Evolutionary conservation across 1,140 invertebrate genomes (phyloP).

Genomic region (Stegodyphus dumicola): DNA sequence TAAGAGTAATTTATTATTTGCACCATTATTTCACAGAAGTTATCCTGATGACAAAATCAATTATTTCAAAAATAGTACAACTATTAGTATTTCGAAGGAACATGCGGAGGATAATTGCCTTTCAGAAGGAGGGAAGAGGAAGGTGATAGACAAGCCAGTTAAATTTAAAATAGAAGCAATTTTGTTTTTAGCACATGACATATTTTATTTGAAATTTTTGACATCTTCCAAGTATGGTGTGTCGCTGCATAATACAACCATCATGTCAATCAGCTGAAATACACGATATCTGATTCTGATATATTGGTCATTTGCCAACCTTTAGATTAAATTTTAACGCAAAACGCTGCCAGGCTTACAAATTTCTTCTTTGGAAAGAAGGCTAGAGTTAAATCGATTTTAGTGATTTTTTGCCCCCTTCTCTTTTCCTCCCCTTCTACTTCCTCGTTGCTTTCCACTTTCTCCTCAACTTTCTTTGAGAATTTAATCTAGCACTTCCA

Average conservation of each 20-base stretch:
- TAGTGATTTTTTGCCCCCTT: conserved; percentile 27
- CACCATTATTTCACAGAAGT: too few relatives aligned
- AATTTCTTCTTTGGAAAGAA: conserved; percentile 33
- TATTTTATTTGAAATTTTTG: too few relatives aligned
- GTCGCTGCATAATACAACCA: conserved; percentile 16
- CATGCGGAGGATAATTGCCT: too few relatives aligned
- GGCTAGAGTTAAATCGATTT: conserved; percentile 57
- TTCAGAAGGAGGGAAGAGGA: too few relatives aligned
- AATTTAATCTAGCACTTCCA: conserved; percentile 58
- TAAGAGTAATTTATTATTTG: too few relatives aligned
- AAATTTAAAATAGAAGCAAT: too few relatives aligned
- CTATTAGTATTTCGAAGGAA: too few relatives aligned
- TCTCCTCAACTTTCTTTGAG: conserved; percentile 45
- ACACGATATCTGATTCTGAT: conserved; percentile 46
- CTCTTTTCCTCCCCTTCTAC: neutral
- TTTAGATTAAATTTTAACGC: conserved; percentile 55
- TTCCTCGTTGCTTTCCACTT: conserved; percentile 36
- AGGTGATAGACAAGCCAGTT: too few relatives aligned
- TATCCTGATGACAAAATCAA: too few relatives aligned
- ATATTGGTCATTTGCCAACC: conserved; percentile 31
- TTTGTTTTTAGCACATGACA: too few relatives aligned
- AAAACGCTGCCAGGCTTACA: conserved; percentile 42
- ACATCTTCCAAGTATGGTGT: too few relatives aligned
- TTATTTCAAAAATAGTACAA: too few relatives aligned
- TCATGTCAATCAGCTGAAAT: conserved; percentile 16